Base-by-base conservation (phyloP, 1,140 invertebrate genomes). In the Apolygus lucorum region DNA sequence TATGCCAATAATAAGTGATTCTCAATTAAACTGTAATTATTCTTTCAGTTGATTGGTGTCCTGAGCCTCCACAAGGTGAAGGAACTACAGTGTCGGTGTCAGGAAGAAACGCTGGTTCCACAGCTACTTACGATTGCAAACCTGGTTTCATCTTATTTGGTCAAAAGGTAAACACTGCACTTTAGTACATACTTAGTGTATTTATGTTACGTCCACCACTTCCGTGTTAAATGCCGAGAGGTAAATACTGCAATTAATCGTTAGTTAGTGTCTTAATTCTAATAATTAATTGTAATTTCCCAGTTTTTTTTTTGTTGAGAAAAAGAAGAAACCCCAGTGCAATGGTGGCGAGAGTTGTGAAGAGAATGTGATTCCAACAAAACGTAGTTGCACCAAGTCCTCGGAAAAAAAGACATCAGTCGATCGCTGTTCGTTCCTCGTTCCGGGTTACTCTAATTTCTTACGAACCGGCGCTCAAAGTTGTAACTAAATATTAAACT, bases 101-200 rank as follows among this genome's bases (percentile, higher is more conserved):
- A 11, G 90, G 91, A 26, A 86, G 85, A 75, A 84, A 88, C 71
- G 86, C 87, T 4, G 90, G 90, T 13, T 90, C 90, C 2, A 87
- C 85, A 0, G 90, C 90, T 0, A 88, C 84, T 0, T 95, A 94
- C 75, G 82, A 82, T 2, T 96, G 93, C 75, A 85, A 92, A 73
- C 83, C 86, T 72, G 93, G 93, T 27, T 93, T 92, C 77, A 90
- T 92, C 34, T 80, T 96, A 0, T 88, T 90, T 66, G 94, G 94
- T 59, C 83, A 89, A 75, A 84, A 87, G 73, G 88, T 92, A 77
- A 82, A 83, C 17, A n/a, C n/a, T n/a, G n/a, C n/a, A n/a, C n/a
- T n/a, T n/a, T n/a, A n/a, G n/a, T n/a, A n/a, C n/a, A n/a, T n/a
- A n/a, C n/a, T n/a, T n/a, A n/a, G n/a, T n/a, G n/a, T 79, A 67